These are phyloP conservation scores for Leptura quadrifasciata DNA, from an alignment of 2,888 invertebrate species.

Conservation along the genomic window DNA sequence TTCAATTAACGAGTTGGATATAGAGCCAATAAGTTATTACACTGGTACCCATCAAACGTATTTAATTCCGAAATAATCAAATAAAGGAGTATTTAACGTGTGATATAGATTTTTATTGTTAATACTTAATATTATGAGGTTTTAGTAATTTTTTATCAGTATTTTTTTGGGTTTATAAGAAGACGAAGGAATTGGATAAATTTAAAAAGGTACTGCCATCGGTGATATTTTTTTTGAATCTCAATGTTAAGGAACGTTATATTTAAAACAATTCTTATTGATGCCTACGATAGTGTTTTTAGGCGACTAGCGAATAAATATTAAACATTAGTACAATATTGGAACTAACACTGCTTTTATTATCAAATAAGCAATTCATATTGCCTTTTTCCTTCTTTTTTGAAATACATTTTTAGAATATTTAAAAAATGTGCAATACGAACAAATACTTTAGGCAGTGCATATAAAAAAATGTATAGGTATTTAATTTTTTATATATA, in stretches of 20 bases:
- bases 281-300: constrained; percentile 20
- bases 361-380: neutral
- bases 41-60: constrained; percentile 5
- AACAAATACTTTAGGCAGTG: constrained; percentile 22
- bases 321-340: constrained; percentile 24
- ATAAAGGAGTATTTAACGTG: constrained; percentile 47
- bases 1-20: too few relatives aligned
- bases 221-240: constrained; percentile 44
- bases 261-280: constrained; percentile 15
- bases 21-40: neutral
- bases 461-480: constrained; percentile 13
- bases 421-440: constrained; percentile 38
- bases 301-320: constrained; percentile 26
- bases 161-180: constrained; percentile 33
- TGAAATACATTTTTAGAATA: constrained; percentile 20
- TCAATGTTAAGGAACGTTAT: constrained; percentile 8
- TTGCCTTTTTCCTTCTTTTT: constrained; percentile 29
- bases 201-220: constrained; percentile 46
- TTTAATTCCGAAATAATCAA: constrained; percentile 26
- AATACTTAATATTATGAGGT: constrained; percentile 32
- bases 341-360: constrained; percentile 16
- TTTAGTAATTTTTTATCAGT: constrained; percentile 42
- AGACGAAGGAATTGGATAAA: constrained; percentile 44
- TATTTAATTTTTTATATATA: constrained; percentile 22
- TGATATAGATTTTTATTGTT: constrained; percentile 52